Base-by-base conservation (phyloP, 1,140 invertebrate genomes). In the Lucilia cuprina region DNA sequence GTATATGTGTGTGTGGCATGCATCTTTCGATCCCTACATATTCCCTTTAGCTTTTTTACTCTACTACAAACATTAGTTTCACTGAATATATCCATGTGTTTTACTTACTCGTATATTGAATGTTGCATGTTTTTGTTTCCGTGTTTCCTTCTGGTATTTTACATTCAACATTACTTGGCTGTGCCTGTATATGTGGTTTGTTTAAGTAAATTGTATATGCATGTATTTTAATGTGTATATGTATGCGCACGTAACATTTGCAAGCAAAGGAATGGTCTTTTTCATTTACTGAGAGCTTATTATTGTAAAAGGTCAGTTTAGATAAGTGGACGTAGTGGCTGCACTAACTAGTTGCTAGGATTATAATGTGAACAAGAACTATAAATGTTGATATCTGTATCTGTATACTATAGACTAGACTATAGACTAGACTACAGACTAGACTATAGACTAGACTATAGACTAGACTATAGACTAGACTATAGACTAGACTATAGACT, bases 301-400 rank as follows among this genome's bases (percentile, higher is more conserved):
- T 77, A 77, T 77, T 77, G 74, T 77, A 77, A 77, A 77, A 77
- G 74, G 74, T 77, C 74, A 77, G 74, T 77, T 77, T 12, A 60
- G 12, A 77, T 13, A n/a, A 77, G 30, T 12, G n/a, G 8, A 5
- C 2, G 5, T 41, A 41, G 41, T 41, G 7, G 41, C 5, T 8
- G 41, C 7, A 41, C 2, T 41, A 41, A 41, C 41, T 41, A 70
- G 19, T 70, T 70, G 50, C 0, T 55, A 10, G 50, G 41, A 41
- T 5, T 17, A 17, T 60, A 7, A 60, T 19, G n/a, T 19, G 65
- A 70, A 21, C 65, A 70, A 21, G 14, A 60, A 21, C 65, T 70
- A 70, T 21, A 77, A 77, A 77, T 77, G 74, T 41, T 35, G 30
- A 77, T 34, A 77, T 35, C 8, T 77, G 14, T 77, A 41, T 35